Conservation (phyloP, 2,888 invertebrate species). For the Drosophila mimica region DNA sequence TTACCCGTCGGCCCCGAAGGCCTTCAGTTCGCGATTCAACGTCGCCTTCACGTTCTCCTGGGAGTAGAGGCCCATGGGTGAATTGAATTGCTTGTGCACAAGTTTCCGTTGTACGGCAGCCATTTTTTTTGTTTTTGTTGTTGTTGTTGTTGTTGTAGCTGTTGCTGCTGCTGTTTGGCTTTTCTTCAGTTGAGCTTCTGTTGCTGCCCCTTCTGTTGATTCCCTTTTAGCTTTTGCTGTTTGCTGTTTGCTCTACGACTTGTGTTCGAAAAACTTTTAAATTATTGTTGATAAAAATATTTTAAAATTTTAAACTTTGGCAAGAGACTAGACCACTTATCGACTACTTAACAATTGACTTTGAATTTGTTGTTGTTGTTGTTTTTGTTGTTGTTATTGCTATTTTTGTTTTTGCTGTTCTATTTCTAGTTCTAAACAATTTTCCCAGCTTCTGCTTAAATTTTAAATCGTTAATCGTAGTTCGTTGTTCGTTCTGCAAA, state of each 20-base stretch:
- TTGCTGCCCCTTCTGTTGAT: slow-evolving; percentile 37
- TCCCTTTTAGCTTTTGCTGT: slow-evolving; percentile 15
- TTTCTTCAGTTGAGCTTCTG: slow-evolving; percentile 47
- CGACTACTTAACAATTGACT: slow-evolving; percentile 44
- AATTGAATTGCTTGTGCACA: slow-evolving; percentile 96
- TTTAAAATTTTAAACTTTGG: slow-evolving; percentile 51
- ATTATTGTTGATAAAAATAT: slow-evolving; percentile 80
- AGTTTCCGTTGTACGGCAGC: slow-evolving; percentile 89
- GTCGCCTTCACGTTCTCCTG: slow-evolving; percentile 92
- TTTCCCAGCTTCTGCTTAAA: slow-evolving; percentile 67
- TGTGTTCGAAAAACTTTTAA: slow-evolving; percentile 74
- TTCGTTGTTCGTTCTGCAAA: slow-evolving; percentile 79
- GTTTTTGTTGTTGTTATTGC: slow-evolving; percentile 25
- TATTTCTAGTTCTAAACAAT: slow-evolving; percentile 44
- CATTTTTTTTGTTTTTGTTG: slow-evolving; percentile 86
- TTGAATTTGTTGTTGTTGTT: slow-evolving; percentile 24
- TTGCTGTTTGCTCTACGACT: slow-evolving; percentile 35
- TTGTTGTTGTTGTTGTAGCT: slow-evolving; percentile 63
- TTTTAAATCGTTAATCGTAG: slow-evolving; percentile 74
- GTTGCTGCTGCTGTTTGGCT: slow-evolving; percentile 31
- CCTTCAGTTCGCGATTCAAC: slow-evolving; percentile 90
- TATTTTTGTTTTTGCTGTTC: slow-evolving; percentile 25
- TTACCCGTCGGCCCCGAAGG: slow-evolving; percentile 93
- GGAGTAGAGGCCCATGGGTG: slow-evolving; percentile 94
- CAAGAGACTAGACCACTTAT: slow-evolving; percentile 46